Base-by-base conservation (phyloP, 2,888 invertebrate genomes). In the Eupeodes latifasciatus region DNA sequence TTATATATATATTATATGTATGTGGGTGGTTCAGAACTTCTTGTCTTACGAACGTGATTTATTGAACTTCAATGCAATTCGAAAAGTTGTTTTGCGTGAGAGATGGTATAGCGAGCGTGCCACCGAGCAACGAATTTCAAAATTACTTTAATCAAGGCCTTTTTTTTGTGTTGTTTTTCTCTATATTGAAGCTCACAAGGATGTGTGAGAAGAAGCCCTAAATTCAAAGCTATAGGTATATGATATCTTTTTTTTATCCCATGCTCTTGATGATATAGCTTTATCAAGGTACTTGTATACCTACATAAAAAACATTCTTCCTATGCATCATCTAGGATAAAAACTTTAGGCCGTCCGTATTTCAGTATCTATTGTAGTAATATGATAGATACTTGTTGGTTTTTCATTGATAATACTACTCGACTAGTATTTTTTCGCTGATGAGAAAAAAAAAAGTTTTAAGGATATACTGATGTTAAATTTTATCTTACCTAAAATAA, bases 41-140 rank as follows among this genome's bases (percentile, higher is more conserved):
- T 87, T 77, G 62, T 84, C 77, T 67, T n/a, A 77, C 27, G 84
- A 71, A 87, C 87, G 87, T 87, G 84, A 87, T 83, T 84, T 87
- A 84, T 87, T 87, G 84, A 87, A 83, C 83, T 84, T 77, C 53
- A 81, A 81, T 84, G 87, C 86, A 87, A 80, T 83, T 83, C n/a
- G 47, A 40, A 67, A 79, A 80, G 61, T 74, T 81, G 62, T 67
- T 82, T 53, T 64, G 49, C 62, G 44, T 69, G 59, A 53, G 16
- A 19, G 16, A 19, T 64, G 11, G 72, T 27, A 59, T 7, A 16
- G 14, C 9, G n/a, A 51, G 78, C 78, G 71, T 86, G 86, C 86
- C 69, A 69, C 40, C 47, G 19, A 75, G 75, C 78, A 79, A 64
- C 86, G 71, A 86, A 87, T 80, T 87, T 76, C 44, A 27, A 66